Conservation (phyloP, 2,797 vertebrate species). For the Microctenopoma stevenorrisi region DNA sequence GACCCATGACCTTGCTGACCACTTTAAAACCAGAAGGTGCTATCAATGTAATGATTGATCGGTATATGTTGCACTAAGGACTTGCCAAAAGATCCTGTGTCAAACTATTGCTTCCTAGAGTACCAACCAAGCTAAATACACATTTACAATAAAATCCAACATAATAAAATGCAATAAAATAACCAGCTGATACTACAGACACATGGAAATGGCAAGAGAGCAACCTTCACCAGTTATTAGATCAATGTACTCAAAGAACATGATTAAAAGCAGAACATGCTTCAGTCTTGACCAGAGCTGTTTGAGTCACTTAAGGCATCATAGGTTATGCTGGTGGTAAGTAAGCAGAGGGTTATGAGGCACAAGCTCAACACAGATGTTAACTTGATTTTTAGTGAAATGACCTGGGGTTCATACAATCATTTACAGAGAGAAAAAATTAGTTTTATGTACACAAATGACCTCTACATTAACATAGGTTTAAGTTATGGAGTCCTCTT, state of each 20-base stretch:
- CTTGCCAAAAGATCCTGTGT: slow-evolving; percentile 60
- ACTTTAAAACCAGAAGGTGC: too few species aligned
- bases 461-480: slow-evolving; percentile 83
- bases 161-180: slow-evolving; percentile 85
- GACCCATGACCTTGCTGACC: too few species aligned
- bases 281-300: slow-evolving; percentile 85
- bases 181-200: slow-evolving; percentile 67
- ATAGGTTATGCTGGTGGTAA: slow-evolving; percentile 88
- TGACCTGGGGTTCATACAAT: slow-evolving; percentile 84
- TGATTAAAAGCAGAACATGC: slow-evolving; percentile 85
- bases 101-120: slow-evolving; percentile 47
- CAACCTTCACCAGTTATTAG: slow-evolving; percentile 78
- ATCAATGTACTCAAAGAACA: slow-evolving; percentile 76
- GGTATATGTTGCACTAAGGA: slow-evolving; percentile 67
- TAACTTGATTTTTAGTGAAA: slow-evolving; percentile 92
- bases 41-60: too few species aligned
- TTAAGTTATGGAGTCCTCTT: slow-evolving; percentile 83
- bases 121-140: slow-evolving; percentile 36
- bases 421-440: slow-evolving; percentile 94
- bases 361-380: slow-evolving; percentile 91
- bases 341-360: slow-evolving; percentile 94
- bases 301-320: slow-evolving; percentile 78
- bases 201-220: slow-evolving; percentile 63
- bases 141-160: slow-evolving; percentile 72
- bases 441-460: slow-evolving; percentile 96